Conservation (phyloP, 2,113 vertebrate species). For the Trachemys scripta region DNA sequence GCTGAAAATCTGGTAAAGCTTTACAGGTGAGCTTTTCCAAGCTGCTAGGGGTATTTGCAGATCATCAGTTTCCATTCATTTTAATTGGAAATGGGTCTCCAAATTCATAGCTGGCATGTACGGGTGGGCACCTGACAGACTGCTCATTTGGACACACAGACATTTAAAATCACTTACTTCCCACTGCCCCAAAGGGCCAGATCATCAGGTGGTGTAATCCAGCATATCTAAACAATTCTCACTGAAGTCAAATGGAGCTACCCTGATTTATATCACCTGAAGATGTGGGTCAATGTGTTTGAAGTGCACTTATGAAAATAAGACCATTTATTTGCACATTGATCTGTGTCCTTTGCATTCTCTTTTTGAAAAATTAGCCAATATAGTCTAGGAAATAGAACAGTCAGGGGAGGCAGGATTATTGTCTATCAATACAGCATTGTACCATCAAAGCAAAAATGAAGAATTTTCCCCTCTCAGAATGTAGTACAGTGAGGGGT, state of each 20-base stretch:
- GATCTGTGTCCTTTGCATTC: not conserved
- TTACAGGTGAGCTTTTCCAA: not conserved
- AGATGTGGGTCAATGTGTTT: rapidly evolving
- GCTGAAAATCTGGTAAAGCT: not conserved
- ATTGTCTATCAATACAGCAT: not conserved
- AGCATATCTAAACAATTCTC: not conserved
- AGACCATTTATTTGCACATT: not conserved
- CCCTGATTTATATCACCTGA: rapidly evolving
- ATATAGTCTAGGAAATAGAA: too few relatives aligned
- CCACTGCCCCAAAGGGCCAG: not conserved
- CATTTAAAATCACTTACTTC: not conserved
- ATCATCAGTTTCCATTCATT: not conserved
- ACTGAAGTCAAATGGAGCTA: not conserved
- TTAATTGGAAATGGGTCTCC: not conserved
- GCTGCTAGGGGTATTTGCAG: not conserved
- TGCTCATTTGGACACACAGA: not conserved
- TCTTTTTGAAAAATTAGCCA: not conserved
- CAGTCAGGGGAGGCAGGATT: rapidly evolving
- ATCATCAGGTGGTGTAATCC: not conserved
- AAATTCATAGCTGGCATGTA: not conserved
- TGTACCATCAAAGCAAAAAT: not conserved
- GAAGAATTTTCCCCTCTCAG: not conserved
- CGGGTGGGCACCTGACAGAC: not conserved
- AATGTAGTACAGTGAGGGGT: not conserved
- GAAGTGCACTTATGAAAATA: rapidly evolving